Evolutionary conservation across 2,888 invertebrate genomes (phyloP), one percentile per base, ranked within the genome.

Genomic region (Furcula furcula): DNA sequence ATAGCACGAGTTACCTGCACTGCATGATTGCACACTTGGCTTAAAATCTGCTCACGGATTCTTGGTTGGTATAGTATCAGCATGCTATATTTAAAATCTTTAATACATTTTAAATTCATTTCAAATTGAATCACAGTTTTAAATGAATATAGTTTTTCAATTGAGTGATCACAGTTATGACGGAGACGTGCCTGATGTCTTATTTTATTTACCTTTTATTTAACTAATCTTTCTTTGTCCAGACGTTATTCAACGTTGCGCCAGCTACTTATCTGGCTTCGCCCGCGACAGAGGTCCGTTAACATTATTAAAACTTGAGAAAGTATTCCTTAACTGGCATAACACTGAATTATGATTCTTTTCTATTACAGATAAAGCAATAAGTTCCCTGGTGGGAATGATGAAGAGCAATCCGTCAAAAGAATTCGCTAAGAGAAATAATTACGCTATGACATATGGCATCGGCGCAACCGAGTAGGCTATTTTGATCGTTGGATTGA

Each of bases 241-340:
- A 84, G 83, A 55, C 20, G 73, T 74, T 0, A 55, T 81, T 20
- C 47, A 40, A 0, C 55, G 72, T 18, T 69, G 72, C 35, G 65
- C 66, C 3, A 63, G 70, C 36, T 82, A 81, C 37, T 54, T 83
- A 28, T 83, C 84, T 2, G 77, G 63, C 5, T 79, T 72, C 48
- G 45, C 62, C 11, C 69, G 80, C 13, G 81, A 83, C 28, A 61
- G 80, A 70, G 76, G 84, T 82, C 39, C 31, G 49, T 48, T 9
- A n/a, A n/a, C 11, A 29, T 22, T 26, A 10, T n/a, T 18, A 7
- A 15, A 30, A 9, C 5, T 10, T 3, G 6, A 9, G 11, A 1
- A 11, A 4, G 3, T 9, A 11, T 5, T 7, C 1, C 10, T 9
- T 2, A 23, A 4, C 1, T 11, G 5, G 3, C 11, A 9, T 10